Percentiles rank a stretch among this genome's conserved stretches.
Conservation (phyloP, 2,113 vertebrate genomes). For the Castor canadensis region DNA sequence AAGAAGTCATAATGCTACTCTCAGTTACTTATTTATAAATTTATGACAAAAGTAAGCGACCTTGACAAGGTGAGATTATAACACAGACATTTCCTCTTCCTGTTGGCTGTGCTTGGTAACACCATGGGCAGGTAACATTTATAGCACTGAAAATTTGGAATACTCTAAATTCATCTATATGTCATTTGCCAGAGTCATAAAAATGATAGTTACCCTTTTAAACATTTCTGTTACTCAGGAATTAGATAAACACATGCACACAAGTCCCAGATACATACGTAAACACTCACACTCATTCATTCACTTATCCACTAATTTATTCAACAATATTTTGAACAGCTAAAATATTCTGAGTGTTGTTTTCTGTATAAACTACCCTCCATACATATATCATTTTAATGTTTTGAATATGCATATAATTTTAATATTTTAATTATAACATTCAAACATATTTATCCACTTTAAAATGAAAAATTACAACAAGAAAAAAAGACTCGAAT, state of each 20-base stretch:
- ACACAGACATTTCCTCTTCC: background rate
- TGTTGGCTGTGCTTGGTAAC: background rate
- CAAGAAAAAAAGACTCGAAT: background rate
- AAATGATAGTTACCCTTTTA: background rate
- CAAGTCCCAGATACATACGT: background rate
- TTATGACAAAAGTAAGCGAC: background rate
- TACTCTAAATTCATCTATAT: background rate
- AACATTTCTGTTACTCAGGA: background rate
- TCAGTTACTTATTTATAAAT: slow-evolving; percentile 20
- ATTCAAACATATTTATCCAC: background rate
- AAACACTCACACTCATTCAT: background rate
- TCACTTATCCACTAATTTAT: background rate
- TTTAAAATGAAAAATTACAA: slow-evolving; percentile 40
- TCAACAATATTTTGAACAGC: background rate
- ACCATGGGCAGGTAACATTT: background rate
- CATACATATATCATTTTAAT: background rate
- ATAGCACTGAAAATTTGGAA: background rate
- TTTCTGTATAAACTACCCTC: background rate
- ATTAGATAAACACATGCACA: background rate
- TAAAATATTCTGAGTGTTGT: background rate
- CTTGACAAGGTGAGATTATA: background rate
- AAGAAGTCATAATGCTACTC: background rate
- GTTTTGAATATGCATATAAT: background rate
- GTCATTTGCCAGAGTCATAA: background rate
- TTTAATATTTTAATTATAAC: background rate